phyloP scores from a whole-genome alignment of 2,113 vertebrate species.

The Ariopsis seemanni region DNA sequence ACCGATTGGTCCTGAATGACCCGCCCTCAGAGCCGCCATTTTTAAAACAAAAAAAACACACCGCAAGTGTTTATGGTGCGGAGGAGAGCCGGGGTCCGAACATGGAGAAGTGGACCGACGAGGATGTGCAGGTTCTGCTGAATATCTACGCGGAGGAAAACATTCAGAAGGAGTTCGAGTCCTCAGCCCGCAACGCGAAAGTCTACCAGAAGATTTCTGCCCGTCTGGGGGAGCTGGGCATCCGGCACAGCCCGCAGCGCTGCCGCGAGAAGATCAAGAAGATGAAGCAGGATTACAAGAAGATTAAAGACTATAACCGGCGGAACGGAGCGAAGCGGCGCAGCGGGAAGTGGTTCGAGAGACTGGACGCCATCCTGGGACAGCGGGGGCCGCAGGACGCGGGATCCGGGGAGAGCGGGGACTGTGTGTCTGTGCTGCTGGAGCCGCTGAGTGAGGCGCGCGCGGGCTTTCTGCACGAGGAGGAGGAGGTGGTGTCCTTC shows the following conservation, averaged over 20 bases:
- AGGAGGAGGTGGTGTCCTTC: background rate
- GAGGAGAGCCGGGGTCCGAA: background rate
- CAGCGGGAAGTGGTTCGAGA: slow-evolving; percentile 43
- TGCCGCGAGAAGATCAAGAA: slow-evolving; percentile 56
- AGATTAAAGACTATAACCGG: slow-evolving; percentile 44
- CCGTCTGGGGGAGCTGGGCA: slow-evolving; percentile 25
- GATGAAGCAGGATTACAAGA: slow-evolving; percentile 54
- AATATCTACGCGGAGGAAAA: slow-evolving; percentile 33
- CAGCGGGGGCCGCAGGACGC: background rate
- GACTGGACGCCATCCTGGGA: slow-evolving; percentile 46
- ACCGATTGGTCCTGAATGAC: slow-evolving; percentile 3
- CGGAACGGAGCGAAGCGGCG: background rate
- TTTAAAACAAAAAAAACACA: background rate
- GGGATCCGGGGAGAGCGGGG: background rate
- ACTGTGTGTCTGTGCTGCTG: background rate
- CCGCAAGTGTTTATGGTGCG: background rate
- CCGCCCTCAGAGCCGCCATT: slow-evolving; percentile 22
- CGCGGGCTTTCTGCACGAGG: background rate
- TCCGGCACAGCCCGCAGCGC: slow-evolving; percentile 44
- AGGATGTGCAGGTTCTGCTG: slow-evolving; percentile 33
- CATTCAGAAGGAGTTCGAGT: slow-evolving; percentile 40
- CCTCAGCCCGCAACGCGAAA: slow-evolving; percentile 25
- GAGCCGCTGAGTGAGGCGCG: background rate
- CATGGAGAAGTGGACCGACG: slow-evolving; percentile 30
- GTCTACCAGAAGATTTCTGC: slow-evolving; percentile 36